Percentiles rank a stretch among this genome's conserved stretches.
phyloP scores from a whole-genome alignment of 2,113 vertebrate genomes.

The Chloropsis cyanopogon region DNA sequence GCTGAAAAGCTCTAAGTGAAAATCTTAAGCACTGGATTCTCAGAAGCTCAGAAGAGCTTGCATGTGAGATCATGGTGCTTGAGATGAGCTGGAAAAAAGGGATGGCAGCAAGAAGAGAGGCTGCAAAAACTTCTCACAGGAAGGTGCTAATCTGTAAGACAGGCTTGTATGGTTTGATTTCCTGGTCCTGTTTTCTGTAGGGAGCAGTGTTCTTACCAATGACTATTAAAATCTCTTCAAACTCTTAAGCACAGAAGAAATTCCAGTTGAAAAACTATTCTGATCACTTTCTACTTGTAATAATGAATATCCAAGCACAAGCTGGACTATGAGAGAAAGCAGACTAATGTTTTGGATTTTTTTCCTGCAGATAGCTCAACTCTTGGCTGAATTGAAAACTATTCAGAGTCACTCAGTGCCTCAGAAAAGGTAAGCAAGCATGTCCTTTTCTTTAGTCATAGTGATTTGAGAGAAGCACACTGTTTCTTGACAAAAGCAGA shows the following conservation, averaged over 20 bases:
- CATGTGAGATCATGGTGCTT: not conserved
- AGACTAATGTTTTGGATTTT: not conserved
- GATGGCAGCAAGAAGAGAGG: not conserved
- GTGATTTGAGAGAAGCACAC: not conserved
- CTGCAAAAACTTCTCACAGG: not conserved
- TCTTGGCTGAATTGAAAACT: slow-evolving; percentile 79
- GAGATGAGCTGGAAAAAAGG: not conserved
- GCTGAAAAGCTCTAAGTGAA: not conserved
- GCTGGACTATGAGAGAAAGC: not conserved
- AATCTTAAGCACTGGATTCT: not conserved
- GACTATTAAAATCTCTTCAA: not conserved
- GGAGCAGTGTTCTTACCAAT: not conserved
- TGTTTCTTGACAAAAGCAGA: not conserved
- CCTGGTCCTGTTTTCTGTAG: not conserved
- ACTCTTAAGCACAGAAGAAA: not conserved
- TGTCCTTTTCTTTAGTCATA: not conserved
- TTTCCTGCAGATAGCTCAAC: slow-evolving; percentile 78
- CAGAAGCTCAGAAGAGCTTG: not conserved
- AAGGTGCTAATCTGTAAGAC: not conserved
- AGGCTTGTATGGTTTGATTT: not conserved
- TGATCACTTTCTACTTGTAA: not conserved
- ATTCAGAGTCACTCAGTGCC: slow-evolving; percentile 68
- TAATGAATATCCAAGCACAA: not conserved
- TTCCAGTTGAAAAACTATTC: not conserved
- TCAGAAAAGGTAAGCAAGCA: slow-evolving; percentile 84